Conservation (phyloP, 1,140 invertebrate genomes). For the Nomia melanderi region DNA sequence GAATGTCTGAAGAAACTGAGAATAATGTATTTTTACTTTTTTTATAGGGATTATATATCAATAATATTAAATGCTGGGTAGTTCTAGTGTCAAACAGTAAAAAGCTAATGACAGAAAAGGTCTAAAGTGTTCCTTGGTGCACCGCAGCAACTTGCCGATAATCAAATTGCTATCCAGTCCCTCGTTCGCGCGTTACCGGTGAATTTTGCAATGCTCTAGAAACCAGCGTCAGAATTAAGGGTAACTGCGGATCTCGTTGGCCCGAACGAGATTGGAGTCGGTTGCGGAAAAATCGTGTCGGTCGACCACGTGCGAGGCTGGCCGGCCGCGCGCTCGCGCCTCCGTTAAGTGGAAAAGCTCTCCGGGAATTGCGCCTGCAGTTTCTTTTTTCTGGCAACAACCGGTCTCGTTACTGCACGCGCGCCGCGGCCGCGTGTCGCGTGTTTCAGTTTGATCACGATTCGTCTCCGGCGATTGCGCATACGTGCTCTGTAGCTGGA, state of each 20-base stretch:
- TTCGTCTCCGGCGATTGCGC: constrained; percentile 46
- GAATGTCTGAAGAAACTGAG: too few species aligned
- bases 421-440: constrained; percentile 1
- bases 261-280: constrained; percentile 9
- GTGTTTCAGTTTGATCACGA: constrained; percentile 54
- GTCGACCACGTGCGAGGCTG: neutral
- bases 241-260: constrained; percentile 21
- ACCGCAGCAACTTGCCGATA: neutral
- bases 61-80: too few species aligned
- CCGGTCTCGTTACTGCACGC: constrained; percentile 37
- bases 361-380: constrained; percentile 33
- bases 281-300: neutral
- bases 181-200: neutral
- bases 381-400: constrained; percentile 43
- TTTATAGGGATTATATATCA: too few species aligned
- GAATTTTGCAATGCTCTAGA: neutral
- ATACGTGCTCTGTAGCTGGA: constrained; percentile 48
- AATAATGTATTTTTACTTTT: too few species aligned
- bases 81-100: too few species aligned
- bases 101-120: neutral
- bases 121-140: neutral
- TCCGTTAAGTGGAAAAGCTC: constrained; percentile 43
- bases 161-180: neutral
- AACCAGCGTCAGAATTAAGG: constrained; percentile 46
- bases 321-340: neutral